Base-by-base conservation (phyloP, 2,888 invertebrate genomes). In the Bhutanitis thaidina region DNA sequence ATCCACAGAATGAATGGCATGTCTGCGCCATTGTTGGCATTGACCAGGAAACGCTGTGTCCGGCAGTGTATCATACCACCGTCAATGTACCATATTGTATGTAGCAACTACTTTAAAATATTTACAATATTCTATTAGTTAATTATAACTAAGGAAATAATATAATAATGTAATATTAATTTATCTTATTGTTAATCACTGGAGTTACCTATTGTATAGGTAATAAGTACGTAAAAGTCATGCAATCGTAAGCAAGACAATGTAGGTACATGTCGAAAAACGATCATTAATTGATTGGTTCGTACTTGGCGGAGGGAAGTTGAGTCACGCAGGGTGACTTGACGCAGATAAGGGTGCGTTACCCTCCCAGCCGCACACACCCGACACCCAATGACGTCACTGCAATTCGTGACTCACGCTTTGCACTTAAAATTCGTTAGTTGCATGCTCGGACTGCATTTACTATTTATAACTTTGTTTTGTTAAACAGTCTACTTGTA, bases 371-470 rank as follows among this genome's bases (percentile, higher is more conserved):
- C 45, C 41, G 36, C 51, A 37, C 35, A 43, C 49, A 43, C 53
- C 53, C 56, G 55, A 55, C 61, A 59, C 65, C 61, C 61, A 49
- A 51, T 67, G 64, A 67, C 65, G 66, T 65, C 65, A 65, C 52
- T 53, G 36, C 45, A 27, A 30, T 47, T 58, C 56, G 56, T 65
- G 66, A 63, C 54, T 65, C 63, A 67, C 55, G 51, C 52, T 43
- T 13, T 10, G 15, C 43, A 44, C 34, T 51, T 29, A 37, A 32
- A 46, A 46, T 51, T 29, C 40, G 40, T 45, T 35, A 25, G 35
- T 40, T 35, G 45, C 49, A 50, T 34, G 44, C 12, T 35, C 36
- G 13, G 30, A 35, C 32, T 41, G 45, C 29, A 45, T 36, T 45
- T 7, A 35, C 27, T 15, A 9, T 37, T 37, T 41, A 41, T 30